phyloP scores from a whole-genome alignment of 35 echinoderm and acorn worm species.

The Eucidaris tribuloides region DNA sequence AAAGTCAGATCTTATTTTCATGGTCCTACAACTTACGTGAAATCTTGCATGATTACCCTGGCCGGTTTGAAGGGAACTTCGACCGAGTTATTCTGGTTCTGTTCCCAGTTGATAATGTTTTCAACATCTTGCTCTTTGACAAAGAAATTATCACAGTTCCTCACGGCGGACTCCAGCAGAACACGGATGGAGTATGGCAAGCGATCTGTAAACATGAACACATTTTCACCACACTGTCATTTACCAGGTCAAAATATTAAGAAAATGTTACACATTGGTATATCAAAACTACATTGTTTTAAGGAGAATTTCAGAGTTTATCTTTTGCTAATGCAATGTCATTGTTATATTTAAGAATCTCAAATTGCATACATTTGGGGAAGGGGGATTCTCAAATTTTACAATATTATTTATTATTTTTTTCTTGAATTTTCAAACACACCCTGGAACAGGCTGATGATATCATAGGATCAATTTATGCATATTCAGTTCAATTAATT shows the following conservation, averaged over 20 bases:
- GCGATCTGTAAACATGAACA: slow-evolving; percentile 49
- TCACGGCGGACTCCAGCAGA: slow-evolving; percentile 90
- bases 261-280: background rate
- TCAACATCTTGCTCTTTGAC: slow-evolving; percentile 87
- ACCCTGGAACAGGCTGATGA: too few relatives aligned
- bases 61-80: slow-evolving; percentile 98
- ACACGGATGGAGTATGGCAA: slow-evolving; percentile 92
- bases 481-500: too few relatives aligned
- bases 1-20: too few relatives aligned
- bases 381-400: too few relatives aligned
- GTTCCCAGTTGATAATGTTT: slow-evolving; percentile 85
- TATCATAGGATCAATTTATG: too few relatives aligned
- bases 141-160: slow-evolving; percentile 94
- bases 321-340: too few relatives aligned
- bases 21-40: slow-evolving; percentile 99
- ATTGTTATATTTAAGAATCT: too few relatives aligned
- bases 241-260: background rate
- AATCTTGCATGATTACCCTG: slow-evolving; percentile 95
- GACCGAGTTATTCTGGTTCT: slow-evolving; percentile 82
- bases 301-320: background rate
- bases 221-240: background rate
- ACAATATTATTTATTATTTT: too few relatives aligned
- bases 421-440: too few relatives aligned
- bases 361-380: too few relatives aligned
- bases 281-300: background rate